phyloP scores from a whole-genome alignment of 1,140 invertebrate genomes.

The Drosophila novamexicana region DNA sequence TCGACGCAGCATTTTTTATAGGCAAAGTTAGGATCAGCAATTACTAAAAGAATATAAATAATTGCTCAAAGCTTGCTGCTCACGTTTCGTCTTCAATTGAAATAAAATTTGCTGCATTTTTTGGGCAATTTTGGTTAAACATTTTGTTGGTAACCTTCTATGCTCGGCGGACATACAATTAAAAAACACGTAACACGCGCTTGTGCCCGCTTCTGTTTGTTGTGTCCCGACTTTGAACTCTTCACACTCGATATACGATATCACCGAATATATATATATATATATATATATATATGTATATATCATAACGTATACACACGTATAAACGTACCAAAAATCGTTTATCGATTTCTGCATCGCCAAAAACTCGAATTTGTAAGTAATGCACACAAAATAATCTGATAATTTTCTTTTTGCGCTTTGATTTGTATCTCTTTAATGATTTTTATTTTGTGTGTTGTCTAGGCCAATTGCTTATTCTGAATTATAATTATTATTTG shows the following conservation, averaged over 20 bases:
- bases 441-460: conserved; percentile 42
- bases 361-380: conserved; percentile 71
- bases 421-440: conserved; percentile 22
- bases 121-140: conserved; percentile 63
- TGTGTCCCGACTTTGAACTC: conserved; percentile 54
- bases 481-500: neutral
- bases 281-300: conserved; percentile 20
- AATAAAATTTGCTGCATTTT: conserved; percentile 66
- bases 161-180: conserved; percentile 65
- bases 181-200: conserved; percentile 56
- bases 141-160: conserved; percentile 64
- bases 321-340: conserved; percentile 20
- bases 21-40: conserved; percentile 12
- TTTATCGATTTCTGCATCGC: conserved; percentile 31
- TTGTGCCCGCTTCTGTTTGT: conserved; percentile 78
- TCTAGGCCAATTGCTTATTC: conserved; percentile 7
- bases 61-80: neutral
- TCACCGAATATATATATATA: conserved; percentile 35
- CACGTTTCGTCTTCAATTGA: conserved; percentile 75
- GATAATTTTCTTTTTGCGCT: conserved; percentile 25
- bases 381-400: conserved; percentile 59
- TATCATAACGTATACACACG: neutral
- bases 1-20: conserved; percentile 65
- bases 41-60: too few species aligned
- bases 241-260: conserved; percentile 42